Evolutionary conservation across 2,113 vertebrate species (phyloP).

Genomic region (Bombycilla garrulus): DNA sequence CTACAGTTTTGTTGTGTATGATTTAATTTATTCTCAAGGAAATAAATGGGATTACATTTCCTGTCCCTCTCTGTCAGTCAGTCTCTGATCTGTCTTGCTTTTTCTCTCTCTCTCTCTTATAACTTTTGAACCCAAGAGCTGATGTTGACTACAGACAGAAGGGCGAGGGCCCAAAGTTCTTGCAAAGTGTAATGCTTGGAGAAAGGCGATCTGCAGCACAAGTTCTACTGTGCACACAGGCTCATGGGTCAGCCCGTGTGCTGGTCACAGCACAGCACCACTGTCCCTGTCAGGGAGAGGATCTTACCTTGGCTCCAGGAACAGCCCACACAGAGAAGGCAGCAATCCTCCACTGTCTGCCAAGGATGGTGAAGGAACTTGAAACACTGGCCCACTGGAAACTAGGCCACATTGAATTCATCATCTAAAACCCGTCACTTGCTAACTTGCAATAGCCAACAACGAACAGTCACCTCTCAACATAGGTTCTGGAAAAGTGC

Average conservation of each 20-base stretch:
- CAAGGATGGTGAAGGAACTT: background rate
- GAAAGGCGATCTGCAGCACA: background rate
- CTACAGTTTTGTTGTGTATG: background rate
- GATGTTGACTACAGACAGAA: background rate
- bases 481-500: background rate
- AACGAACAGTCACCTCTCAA: background rate
- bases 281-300: background rate
- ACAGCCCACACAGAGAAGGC: background rate
- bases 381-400: background rate
- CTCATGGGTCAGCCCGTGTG: fast-evolving
- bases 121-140: background rate
- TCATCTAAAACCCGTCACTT: background rate
- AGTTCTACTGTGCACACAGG: background rate
- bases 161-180: background rate
- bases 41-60: background rate
- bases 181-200: background rate
- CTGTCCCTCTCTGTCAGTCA: background rate
- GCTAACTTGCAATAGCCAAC: background rate
- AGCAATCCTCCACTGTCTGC: background rate
- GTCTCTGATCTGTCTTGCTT: background rate
- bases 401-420: background rate
- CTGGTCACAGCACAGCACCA: background rate
- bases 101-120: background rate
- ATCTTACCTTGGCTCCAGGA: background rate
- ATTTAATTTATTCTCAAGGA: background rate